These are phyloP conservation scores for Caranx melampygus DNA, from an alignment of 2,113 vertebrate species.

Conservation along the genomic window DNA sequence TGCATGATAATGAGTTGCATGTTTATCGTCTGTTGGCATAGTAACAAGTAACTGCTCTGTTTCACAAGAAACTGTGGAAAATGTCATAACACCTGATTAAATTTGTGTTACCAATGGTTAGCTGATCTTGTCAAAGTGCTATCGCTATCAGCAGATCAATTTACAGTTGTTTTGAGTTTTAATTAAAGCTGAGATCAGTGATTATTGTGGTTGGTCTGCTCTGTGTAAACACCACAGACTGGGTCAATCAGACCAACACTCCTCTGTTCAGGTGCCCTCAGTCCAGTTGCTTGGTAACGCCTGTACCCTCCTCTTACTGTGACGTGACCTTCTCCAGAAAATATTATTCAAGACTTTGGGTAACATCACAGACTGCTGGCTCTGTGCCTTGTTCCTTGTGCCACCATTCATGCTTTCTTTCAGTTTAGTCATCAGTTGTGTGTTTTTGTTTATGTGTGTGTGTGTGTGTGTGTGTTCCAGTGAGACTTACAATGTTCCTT, in stretches of 20 bases:
- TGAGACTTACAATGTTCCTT: conserved; percentile 91
- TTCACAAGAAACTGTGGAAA: no score
- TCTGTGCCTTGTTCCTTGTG: neutral
- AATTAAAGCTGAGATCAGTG: no score
- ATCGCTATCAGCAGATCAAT: no score
- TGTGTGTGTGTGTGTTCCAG: neutral
- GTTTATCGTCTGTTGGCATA: no score
- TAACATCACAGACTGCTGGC: neutral
- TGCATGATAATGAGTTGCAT: no score
- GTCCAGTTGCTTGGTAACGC: neutral
- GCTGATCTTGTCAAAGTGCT: no score
- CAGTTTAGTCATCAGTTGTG: neutral
- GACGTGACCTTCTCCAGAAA: neutral
- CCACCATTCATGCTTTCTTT: neutral
- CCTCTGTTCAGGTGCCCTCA: no score
- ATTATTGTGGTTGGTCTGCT: neutral
- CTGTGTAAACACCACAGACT: neutral
- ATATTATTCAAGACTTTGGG: neutral
- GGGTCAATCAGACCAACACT: neutral
- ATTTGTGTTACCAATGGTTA: no score
- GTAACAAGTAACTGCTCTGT: no score
- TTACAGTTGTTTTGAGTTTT: no score
- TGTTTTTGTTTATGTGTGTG: neutral
- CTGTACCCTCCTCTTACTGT: neutral
- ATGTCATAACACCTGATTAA: no score